Evolutionary conservation across 1,140 invertebrate genomes (phyloP).

Genomic region (Popillia japonica): DNA sequence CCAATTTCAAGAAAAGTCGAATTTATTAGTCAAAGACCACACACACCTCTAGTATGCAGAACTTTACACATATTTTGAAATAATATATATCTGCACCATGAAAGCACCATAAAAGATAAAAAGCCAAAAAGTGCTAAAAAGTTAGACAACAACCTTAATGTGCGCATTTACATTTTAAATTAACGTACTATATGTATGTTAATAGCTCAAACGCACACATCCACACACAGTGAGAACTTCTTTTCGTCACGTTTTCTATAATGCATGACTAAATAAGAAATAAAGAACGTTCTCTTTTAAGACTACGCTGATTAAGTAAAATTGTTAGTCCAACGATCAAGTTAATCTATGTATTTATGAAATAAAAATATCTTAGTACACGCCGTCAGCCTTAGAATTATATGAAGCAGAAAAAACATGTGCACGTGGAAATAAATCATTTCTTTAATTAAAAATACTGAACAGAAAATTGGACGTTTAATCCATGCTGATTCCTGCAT

Average conservation of each 20-base stretch:
- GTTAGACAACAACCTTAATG: background rate
- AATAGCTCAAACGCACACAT: background rate
- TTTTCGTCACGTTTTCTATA: background rate
- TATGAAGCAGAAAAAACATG: background rate
- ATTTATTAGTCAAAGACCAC: no score
- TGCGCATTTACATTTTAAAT: background rate
- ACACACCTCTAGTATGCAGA: no score
- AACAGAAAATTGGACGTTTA: constrained; percentile 30
- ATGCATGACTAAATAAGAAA: background rate
- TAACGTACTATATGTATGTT: background rate
- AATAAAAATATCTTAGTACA: background rate
- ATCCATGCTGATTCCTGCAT: constrained; percentile 14
- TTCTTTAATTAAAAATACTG: constrained; percentile 9
- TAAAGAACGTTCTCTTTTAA: background rate
- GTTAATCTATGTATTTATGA: constrained; percentile 1
- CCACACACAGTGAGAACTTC: background rate
- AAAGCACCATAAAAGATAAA: background rate
- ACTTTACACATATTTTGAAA: background rate
- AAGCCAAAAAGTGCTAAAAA: constrained; percentile 4
- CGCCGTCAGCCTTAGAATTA: background rate
- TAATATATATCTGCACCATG: background rate
- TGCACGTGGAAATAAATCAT: constrained; percentile 27
- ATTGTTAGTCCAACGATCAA: background rate
- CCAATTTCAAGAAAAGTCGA: no score
- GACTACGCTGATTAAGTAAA: background rate